Evolutionary conservation across 30 jellyfish, hydroid and myxozoan species (phyloP), one percentile per base, ranked within the genome.

Genomic region (Catostylus mosaicus): DNA sequence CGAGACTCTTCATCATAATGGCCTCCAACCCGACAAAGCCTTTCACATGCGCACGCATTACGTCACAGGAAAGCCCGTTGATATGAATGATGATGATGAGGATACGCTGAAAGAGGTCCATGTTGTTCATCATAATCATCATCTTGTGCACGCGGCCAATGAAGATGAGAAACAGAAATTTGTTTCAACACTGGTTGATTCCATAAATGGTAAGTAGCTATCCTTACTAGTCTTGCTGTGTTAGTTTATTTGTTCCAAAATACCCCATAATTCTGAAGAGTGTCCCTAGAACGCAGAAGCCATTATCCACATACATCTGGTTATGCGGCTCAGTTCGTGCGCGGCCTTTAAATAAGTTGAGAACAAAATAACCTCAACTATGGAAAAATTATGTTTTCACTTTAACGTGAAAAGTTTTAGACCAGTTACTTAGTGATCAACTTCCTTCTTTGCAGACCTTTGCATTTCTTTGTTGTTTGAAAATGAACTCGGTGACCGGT

Each of bases 91-190:
- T 22, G 95, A 75, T 26, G 72, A 66, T 30, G 52, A 43, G 38
- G 45, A 57, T 52, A 80, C 82, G 26, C 23, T 70, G 82, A 60
- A 63, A 24, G 95, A 84, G 64, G 91, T 86, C 32, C 89, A 75
- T 74, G 96, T 91, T 36, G 90, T 85, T 34, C 95, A 81, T 67
- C 98, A 91, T 87, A 84, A 88, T 67, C 98, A 91, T 74, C 98
- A 91, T 67, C 82, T 91, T 22, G 90, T 91, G 22, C 90, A 82
- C 30, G 89, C 93, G 6, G 78, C 89, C n/a, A 78, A 81, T 45
- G 98, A 85, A 50, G 85, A 47, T 3, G 98, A 91, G 40, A 86
- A 84, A 68, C 89, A 85, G 59, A 87, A 91, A 51, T 84, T 91
- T 40, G 93, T 85, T 33, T 77, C 89, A 40, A 81, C 86, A 1